These are phyloP conservation scores for Copidosoma aretas DNA, from an alignment of 2,888 invertebrate species.

Conservation along the genomic window DNA sequence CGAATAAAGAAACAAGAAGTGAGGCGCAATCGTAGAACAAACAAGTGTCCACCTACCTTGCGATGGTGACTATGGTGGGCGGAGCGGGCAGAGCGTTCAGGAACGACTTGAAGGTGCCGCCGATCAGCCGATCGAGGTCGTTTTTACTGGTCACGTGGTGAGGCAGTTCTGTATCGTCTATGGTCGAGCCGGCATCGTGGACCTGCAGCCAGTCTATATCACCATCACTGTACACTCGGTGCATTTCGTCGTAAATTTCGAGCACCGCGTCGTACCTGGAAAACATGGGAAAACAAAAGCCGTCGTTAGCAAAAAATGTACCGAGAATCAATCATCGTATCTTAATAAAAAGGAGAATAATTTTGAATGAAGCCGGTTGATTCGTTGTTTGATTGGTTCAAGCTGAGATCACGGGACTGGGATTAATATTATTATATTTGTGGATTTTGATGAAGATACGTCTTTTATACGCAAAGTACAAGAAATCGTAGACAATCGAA, in stretches of 20 bases:
- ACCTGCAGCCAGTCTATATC: slow-evolving; percentile 81
- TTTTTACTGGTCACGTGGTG: slow-evolving; percentile 78
- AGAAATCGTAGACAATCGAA: no score
- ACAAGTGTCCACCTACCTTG: slow-evolving; percentile 63
- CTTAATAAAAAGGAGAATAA: neutral
- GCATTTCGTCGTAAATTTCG: slow-evolving; percentile 50
- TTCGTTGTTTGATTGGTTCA: no score
- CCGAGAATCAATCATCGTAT: no score
- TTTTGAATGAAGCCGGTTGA: neutral
- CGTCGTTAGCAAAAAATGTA: neutral
- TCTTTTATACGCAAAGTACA: no score
- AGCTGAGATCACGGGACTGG: no score
- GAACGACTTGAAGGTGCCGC: slow-evolving; percentile 67
- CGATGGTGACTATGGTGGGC: slow-evolving; percentile 79
- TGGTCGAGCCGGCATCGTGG: slow-evolving; percentile 87
- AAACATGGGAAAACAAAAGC: slow-evolving; percentile 28
- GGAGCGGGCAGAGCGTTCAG: slow-evolving; percentile 67
- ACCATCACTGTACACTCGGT: slow-evolving; percentile 65
- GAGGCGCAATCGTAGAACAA: neutral
- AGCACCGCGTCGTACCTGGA: slow-evolving; percentile 53
- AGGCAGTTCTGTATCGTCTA: slow-evolving; percentile 84
- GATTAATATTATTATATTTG: no score
- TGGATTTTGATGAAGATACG: no score
- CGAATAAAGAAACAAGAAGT: no score
- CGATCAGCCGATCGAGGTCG: slow-evolving; percentile 72